A percentile compares a stretch with the other conserved stretches of the same genome.
These are phyloP conservation scores for Lagenorhynchus albirostris DNA, from an alignment of 2,113 vertebrate genomes.

Conservation along the genomic window DNA sequence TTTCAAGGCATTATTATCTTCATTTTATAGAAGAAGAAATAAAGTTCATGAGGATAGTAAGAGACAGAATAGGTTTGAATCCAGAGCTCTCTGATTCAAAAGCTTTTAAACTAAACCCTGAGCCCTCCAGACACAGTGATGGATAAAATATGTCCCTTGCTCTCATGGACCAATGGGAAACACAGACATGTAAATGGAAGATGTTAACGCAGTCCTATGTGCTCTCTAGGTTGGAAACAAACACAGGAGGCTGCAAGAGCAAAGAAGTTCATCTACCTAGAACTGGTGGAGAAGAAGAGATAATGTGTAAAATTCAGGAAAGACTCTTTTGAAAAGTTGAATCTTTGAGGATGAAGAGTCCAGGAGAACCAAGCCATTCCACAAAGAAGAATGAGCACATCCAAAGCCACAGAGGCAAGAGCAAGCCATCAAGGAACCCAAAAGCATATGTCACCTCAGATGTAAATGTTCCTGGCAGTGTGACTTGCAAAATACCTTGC, in stretches of 20 bases:
- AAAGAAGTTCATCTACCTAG: background rate
- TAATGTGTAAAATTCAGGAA: background rate
- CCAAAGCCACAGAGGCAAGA: background rate
- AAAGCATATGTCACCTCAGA: background rate
- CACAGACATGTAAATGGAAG: background rate
- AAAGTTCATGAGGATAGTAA: background rate
- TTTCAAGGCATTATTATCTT: background rate
- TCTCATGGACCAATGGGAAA: background rate
- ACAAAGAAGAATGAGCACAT: background rate
- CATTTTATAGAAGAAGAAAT: background rate
- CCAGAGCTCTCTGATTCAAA: background rate
- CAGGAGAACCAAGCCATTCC: background rate
- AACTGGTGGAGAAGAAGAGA: background rate
- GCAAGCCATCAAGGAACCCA: background rate
- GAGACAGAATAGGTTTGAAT: background rate
- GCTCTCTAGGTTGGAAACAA: background rate
- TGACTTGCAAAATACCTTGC: conserved; percentile 11
- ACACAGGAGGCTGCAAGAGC: background rate
- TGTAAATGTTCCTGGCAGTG: background rate
- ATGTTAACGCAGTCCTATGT: background rate
- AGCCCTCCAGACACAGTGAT: background rate
- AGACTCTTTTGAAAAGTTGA: background rate
- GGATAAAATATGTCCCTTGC: background rate
- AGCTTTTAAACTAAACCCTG: background rate
- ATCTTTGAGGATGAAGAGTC: background rate